These are phyloP conservation scores for Toxonevra muliebris DNA, from an alignment of 2,888 invertebrate genomes.

Conservation along the genomic window DNA sequence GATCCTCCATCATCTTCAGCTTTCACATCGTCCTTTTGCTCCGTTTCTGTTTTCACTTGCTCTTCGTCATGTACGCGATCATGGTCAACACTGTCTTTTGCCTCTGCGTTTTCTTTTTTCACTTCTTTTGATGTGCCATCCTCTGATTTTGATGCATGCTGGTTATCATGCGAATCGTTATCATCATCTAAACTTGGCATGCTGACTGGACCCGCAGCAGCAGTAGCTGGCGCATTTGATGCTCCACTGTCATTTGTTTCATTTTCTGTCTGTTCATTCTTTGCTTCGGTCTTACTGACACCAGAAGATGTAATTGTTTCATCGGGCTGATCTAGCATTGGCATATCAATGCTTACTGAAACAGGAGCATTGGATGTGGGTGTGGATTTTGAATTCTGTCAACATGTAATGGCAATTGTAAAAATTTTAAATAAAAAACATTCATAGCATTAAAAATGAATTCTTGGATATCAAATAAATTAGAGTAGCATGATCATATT, in stretches of 20 bases:
- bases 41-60: constrained; percentile 37
- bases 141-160: constrained; percentile 17
- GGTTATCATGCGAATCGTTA: constrained; percentile 53
- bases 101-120: constrained; percentile 40
- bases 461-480: no score
- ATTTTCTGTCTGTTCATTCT: constrained; percentile 30
- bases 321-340: constrained; percentile 62
- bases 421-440: not conserved
- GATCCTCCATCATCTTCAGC: constrained; percentile 19
- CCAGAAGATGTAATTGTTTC: constrained; percentile 51
- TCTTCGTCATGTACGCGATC: constrained; percentile 35
- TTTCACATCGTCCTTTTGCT: constrained; percentile 31
- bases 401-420: not conserved
- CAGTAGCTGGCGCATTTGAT: constrained; percentile 25
- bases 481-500: no score
- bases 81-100: constrained; percentile 35
- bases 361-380: constrained; percentile 53
- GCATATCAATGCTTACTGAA: constrained; percentile 65
- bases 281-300: constrained; percentile 44
- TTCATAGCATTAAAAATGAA: no score
- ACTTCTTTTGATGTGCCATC: constrained; percentile 37
- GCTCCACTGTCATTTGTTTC: constrained; percentile 16
- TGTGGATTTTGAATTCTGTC: constrained; percentile 46
- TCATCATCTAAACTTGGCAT: constrained; percentile 66
- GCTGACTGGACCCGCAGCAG: constrained; percentile 58